Conservation (phyloP, 2,113 vertebrate species). For the Bubo bubo region DNA sequence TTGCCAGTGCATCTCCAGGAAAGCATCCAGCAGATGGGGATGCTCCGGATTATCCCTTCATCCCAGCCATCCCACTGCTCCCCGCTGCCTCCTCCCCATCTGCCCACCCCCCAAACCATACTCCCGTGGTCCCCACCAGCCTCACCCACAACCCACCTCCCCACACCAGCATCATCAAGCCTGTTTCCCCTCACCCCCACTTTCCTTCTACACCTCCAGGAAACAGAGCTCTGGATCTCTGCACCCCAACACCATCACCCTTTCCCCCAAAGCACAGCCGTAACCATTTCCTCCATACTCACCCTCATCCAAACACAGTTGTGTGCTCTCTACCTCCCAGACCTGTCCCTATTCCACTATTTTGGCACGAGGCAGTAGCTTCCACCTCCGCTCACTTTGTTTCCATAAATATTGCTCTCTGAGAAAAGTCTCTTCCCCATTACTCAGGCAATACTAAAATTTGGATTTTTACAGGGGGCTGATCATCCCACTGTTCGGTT, state of each 20-base stretch:
- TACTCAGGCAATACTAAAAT: not conserved
- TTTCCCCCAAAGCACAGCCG: not conserved
- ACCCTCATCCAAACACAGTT: not conserved
- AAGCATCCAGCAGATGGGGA: not conserved
- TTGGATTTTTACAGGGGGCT: not conserved
- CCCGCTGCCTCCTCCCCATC: not conserved
- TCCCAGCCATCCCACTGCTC: not conserved
- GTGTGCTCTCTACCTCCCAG: not conserved
- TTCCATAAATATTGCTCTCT: conserved; percentile 1
- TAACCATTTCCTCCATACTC: not conserved
- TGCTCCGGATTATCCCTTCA: not conserved
- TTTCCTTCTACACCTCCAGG: not conserved
- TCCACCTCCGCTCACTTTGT: not conserved
- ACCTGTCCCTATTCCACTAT: not conserved
- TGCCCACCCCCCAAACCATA: not conserved
- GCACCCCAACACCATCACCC: not conserved
- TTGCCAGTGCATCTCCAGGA: not conserved
- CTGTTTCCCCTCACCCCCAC: not conserved
- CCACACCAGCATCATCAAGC: not conserved
- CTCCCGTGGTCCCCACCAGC: not conserved
- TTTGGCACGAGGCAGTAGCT: not conserved
- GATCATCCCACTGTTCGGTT: not conserved
- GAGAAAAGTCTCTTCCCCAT: not conserved
- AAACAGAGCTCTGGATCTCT: not conserved
- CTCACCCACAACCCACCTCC: not conserved